Percentiles rank a stretch among this genome's conserved stretches.
These are phyloP conservation scores for Labroides dimidiatus DNA, from an alignment of 2,797 vertebrate genomes.

Conservation along the genomic window DNA sequence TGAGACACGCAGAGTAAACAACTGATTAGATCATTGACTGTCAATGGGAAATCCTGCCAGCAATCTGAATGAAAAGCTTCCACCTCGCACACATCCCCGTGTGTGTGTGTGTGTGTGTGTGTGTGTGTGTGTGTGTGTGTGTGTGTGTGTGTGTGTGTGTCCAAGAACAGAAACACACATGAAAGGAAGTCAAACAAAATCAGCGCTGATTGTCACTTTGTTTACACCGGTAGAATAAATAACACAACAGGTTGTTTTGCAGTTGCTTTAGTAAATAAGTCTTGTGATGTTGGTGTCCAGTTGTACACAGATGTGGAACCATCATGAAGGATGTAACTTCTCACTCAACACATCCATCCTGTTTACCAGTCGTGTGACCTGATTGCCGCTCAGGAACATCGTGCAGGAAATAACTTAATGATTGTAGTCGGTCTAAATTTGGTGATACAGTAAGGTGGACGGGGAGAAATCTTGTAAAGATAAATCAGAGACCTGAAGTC, in stretches of 20 bases:
- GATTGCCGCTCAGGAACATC: slow-evolving; percentile 83
- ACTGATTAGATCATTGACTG: slow-evolving; percentile 77
- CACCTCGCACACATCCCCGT: slow-evolving; percentile 59
- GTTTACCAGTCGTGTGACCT: slow-evolving; percentile 83
- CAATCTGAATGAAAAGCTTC: slow-evolving; percentile 69
- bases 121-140: too few species aligned
- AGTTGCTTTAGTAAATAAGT: slow-evolving; percentile 48
- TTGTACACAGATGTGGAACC: slow-evolving; percentile 55
- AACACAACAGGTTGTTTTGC: slow-evolving; percentile 28
- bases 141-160: too few species aligned
- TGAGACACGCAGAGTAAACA: slow-evolving; percentile 72
- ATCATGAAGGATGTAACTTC: slow-evolving; percentile 84
- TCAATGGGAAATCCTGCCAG: slow-evolving; percentile 77
- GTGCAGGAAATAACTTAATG: slow-evolving; percentile 82
- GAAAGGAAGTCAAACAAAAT: slow-evolving; percentile 80
- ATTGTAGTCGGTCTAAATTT: slow-evolving; percentile 73
- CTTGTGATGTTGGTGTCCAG: slow-evolving; percentile 40
- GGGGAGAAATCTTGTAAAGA: slow-evolving; percentile 45
- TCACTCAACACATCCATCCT: slow-evolving; percentile 87
- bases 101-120: slow-evolving; percentile 45
- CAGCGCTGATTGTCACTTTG: slow-evolving; percentile 62
- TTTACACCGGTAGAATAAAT: slow-evolving; percentile 29
- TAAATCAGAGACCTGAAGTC: slow-evolving; percentile 35
- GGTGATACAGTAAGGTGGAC: slow-evolving; percentile 67
- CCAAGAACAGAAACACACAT: slow-evolving; percentile 63